These are phyloP conservation scores for Mycteria americana DNA, from an alignment of 2,797 vertebrate genomes.

Conservation along the genomic window DNA sequence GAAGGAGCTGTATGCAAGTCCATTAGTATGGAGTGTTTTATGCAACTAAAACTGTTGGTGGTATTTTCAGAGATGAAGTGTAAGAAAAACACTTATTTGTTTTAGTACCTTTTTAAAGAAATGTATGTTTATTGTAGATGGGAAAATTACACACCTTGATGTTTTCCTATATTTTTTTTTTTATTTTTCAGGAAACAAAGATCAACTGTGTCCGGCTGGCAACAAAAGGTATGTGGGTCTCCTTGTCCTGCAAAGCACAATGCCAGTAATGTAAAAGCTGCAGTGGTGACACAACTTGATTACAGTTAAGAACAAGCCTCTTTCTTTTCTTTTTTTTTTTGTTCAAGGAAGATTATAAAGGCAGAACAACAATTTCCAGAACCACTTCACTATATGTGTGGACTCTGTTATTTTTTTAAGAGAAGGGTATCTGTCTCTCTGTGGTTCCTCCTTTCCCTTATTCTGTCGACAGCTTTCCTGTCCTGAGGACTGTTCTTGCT, in stretches of 20 bases:
- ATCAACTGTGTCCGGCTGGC: constrained; percentile 96
- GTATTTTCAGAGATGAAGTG: neutral
- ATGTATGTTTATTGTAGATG: neutral
- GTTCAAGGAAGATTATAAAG: neutral
- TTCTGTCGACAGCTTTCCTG: neutral
- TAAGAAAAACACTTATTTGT: neutral
- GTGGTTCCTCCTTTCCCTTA: neutral
- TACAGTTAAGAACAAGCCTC: neutral
- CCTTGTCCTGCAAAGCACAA: neutral
- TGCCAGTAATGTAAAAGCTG: neutral
- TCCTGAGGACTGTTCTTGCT: neutral
- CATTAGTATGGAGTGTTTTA: neutral
- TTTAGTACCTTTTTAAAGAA: neutral
- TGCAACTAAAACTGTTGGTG: neutral
- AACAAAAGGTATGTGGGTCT: constrained; percentile 91
- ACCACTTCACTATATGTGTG: neutral
- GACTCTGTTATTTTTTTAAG: neutral
- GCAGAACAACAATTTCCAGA: neutral
- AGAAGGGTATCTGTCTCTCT: neutral
- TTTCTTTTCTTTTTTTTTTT: neutral
- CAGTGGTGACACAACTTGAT: constrained; percentile 54
- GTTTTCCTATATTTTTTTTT: constrained; percentile 57
- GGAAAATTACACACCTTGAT: constrained; percentile 22
- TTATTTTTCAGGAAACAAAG: constrained; percentile 90
- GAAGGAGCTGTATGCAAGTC: neutral